phyloP scores from a whole-genome alignment of 2,113 vertebrate species.

The Oreochromis aureus region DNA sequence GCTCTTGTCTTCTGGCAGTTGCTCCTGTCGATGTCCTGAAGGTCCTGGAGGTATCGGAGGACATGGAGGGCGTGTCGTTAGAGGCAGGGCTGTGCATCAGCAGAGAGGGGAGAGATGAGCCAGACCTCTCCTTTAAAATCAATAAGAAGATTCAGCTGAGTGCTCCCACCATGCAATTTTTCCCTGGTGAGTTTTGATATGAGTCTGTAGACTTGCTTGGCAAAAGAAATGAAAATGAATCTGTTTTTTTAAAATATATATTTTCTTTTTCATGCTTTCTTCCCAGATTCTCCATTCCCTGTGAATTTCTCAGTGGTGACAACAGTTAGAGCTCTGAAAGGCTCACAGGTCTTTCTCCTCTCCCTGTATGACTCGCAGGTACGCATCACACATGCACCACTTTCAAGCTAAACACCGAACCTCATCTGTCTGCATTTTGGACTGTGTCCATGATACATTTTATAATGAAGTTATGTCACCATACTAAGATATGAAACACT shows the following conservation, averaged over 20 bases:
- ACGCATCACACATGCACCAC: background rate
- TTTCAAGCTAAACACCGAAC: background rate
- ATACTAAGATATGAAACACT: background rate
- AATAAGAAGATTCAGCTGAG: conserved; percentile 77
- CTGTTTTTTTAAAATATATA: background rate
- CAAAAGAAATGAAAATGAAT: background rate
- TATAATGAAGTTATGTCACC: background rate
- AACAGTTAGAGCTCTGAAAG: conserved; percentile 87
- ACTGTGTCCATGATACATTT: background rate
- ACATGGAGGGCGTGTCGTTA: conserved; percentile 75
- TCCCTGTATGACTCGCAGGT: conserved; percentile 85
- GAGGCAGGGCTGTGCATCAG: conserved; percentile 80
- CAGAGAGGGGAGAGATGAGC: conserved; percentile 65
- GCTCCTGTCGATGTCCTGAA: conserved; percentile 76
- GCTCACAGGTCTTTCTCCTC: conserved; percentile 90
- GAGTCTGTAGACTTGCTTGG: background rate
- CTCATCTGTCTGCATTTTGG: background rate
- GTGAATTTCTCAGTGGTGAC: conserved; percentile 91
- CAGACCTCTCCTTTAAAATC: conserved; percentile 79
- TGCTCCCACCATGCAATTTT: conserved; percentile 79
- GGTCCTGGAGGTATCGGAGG: conserved; percentile 72
- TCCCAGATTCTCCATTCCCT: conserved; percentile 75
- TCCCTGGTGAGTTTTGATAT: conserved; percentile 71
- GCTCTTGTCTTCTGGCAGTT: conserved; percentile 43
- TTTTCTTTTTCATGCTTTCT: background rate